Conservation (phyloP, 2,888 invertebrate species). For the Idaea dimidiata region DNA sequence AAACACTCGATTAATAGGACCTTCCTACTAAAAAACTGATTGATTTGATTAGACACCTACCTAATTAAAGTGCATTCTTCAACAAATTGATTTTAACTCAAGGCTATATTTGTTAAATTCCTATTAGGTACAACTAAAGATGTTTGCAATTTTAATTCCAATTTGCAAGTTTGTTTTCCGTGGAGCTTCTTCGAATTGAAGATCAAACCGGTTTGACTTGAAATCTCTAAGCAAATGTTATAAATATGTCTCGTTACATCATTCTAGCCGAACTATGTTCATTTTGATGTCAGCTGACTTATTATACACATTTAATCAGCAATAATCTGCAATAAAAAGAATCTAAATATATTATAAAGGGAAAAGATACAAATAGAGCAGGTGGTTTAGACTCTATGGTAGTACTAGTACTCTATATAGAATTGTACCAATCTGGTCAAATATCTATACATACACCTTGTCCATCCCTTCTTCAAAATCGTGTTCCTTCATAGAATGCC, state of each 20-base stretch:
- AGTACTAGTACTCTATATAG: too few species aligned
- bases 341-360: too few species aligned
- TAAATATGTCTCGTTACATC: conserved; percentile 36
- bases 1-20: background rate
- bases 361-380: too few species aligned
- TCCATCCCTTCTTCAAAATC: too few species aligned
- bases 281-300: background rate
- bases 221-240: conserved; percentile 36
- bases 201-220: conserved; percentile 52
- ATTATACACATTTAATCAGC: too few species aligned
- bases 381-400: too few species aligned
- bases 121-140: background rate
- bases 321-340: too few species aligned
- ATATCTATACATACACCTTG: too few species aligned
- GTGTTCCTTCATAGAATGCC: too few species aligned
- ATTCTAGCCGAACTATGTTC: conserved; percentile 18
- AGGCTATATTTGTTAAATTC: background rate
- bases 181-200: conserved; percentile 46
- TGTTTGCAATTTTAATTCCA: conserved; percentile 5
- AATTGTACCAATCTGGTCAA: too few species aligned
- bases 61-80: conserved; percentile 5
- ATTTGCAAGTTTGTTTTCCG: conserved; percentile 27
- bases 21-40: background rate
- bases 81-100: conserved; percentile 1
- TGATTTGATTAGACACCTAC: conserved; percentile 34